Conservation (phyloP, 2,888 invertebrate species). For the Stenolophus ochropezus region DNA sequence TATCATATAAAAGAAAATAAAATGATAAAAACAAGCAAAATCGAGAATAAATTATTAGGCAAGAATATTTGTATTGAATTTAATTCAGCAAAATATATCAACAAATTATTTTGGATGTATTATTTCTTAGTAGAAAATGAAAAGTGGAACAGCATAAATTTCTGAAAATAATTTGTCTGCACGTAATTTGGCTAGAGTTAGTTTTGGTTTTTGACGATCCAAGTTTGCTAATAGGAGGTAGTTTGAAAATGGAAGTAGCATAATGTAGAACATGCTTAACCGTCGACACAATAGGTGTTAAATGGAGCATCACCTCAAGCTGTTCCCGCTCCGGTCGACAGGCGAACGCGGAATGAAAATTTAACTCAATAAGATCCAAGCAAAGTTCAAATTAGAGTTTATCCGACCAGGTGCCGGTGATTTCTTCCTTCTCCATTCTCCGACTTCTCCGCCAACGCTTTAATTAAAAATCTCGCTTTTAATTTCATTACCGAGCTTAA, state of each 20-base stretch:
- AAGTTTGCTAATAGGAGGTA: not conserved
- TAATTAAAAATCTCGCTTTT: constrained; percentile 46
- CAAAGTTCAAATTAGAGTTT: constrained; percentile 40
- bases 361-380: constrained; percentile 26
- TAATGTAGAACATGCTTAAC: not conserved
- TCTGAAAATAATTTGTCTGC: too few species aligned
- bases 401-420: constrained; percentile 36
- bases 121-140: too few species aligned
- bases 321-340: not conserved
- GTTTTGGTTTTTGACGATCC: not conserved
- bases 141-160: too few species aligned
- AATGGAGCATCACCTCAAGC: constrained; percentile 1
- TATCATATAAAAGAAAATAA: too few species aligned
- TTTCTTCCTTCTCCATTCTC: constrained; percentile 3
- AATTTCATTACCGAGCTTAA: constrained; percentile 40
- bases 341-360: constrained; percentile 26
- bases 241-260: not conserved
- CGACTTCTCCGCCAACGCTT: constrained; percentile 5
- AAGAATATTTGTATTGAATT: too few species aligned
- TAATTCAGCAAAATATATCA: too few species aligned
- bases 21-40: too few species aligned
- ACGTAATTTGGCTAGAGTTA: too few species aligned
- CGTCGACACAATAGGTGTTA: not conserved
- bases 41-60: too few species aligned
- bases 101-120: too few species aligned